Conservation (phyloP, 2,113 vertebrate genomes). For the Chunga burmeisteri region DNA sequence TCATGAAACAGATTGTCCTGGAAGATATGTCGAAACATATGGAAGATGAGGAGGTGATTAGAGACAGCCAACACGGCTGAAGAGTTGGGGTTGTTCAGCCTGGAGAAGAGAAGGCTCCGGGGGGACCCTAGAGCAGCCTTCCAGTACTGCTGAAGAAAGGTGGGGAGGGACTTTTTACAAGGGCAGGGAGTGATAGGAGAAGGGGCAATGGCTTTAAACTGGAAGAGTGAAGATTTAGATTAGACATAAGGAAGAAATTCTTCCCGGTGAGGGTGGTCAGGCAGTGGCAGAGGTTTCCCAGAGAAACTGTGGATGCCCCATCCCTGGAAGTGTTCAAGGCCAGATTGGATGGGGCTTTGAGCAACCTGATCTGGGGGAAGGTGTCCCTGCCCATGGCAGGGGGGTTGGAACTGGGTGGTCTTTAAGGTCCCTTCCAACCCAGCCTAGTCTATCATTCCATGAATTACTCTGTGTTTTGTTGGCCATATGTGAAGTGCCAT, state of each 20-base stretch:
- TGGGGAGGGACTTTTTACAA: neutral
- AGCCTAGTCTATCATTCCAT: neutral
- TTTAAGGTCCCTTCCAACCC: neutral
- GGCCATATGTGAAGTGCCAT: neutral
- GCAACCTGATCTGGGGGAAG: neutral
- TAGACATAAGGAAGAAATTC: neutral
- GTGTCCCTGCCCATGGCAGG: neutral
- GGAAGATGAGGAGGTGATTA: neutral
- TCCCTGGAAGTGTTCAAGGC: neutral
- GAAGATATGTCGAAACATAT: neutral
- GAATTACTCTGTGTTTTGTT: neutral
- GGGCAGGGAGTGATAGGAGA: neutral
- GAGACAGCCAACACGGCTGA: neutral
- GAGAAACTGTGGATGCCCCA: neutral
- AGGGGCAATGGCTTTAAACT: neutral
- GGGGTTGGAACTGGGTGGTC: neutral
- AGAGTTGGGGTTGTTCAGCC: neutral
- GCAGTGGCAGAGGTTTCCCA: too few species aligned
- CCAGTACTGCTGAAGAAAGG: neutral
- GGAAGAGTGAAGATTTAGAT: neutral
- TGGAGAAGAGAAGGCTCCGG: neutral
- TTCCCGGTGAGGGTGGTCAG: neutral
- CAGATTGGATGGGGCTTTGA: neutral
- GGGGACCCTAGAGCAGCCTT: neutral
- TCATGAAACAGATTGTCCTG: neutral